Conservation (phyloP, 2,113 vertebrate genomes). For the Alaudala cheleensis region DNA sequence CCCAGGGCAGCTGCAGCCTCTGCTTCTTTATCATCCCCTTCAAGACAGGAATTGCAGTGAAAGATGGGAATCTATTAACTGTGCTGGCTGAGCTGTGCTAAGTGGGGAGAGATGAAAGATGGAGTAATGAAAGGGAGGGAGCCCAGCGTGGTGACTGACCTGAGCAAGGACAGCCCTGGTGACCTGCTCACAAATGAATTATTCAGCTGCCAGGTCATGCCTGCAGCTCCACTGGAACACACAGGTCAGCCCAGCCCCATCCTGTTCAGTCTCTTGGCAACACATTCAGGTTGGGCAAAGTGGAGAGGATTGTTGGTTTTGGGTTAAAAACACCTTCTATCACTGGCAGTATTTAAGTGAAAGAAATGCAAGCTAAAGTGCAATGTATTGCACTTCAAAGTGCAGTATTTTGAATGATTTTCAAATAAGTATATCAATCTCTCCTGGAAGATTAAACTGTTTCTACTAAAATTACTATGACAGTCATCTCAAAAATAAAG, state of each 20-base stretch:
- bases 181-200: neutral
- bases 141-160: neutral
- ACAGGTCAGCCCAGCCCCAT: neutral
- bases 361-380: neutral
- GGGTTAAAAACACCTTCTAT: neutral
- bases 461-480: neutral
- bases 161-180: neutral
- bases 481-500: neutral
- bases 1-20: neutral
- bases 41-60: neutral
- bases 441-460: neutral
- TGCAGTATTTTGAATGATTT: neutral
- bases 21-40: neutral
- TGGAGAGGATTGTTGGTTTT: fast-evolving
- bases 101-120: neutral
- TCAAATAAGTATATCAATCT: neutral
- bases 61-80: neutral
- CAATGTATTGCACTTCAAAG: neutral
- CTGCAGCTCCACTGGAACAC: neutral
- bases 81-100: neutral
- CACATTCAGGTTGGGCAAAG: neutral
- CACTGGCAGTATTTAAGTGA: neutral
- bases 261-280: neutral
- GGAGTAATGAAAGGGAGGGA: neutral
- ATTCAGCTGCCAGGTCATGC: neutral